Evolutionary conservation across 2,797 vertebrate species (phyloP), one percentile per base, ranked within the genome.

Genomic region (Falco berigora): DNA sequence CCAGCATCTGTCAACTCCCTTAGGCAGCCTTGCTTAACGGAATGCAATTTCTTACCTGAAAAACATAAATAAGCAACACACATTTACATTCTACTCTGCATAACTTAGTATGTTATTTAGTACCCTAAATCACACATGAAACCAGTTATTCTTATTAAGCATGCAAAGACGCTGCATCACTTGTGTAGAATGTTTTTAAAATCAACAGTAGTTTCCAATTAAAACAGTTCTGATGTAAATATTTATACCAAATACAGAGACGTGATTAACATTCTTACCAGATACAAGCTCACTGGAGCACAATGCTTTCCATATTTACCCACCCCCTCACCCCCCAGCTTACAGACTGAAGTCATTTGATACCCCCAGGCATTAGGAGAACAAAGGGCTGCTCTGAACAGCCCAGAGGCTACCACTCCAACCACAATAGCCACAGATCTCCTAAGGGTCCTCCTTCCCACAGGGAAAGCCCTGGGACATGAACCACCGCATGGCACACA

Each of bases 21-120:
- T 83, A 97, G 97, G 97, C 97, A 98, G 97, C 79, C 96, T 97
- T 94, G 96, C 96, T 98, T 97, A 98, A 97, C 87, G 25, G 92
- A 97, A 98, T 61, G 96, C 86, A 97, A 98, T 98, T 98, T 97
- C 98, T 98, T 98, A 98, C 98, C 98, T 98, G 97, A 96, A 98
- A 98, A 97, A 98, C 97, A 98, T 79, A 98, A 97, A 98, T 95
- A 97, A 94, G 95, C 53, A 97, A 97, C 84, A 96, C 36, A 86
- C 59, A 97, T 98, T 98, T 98, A 97, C 96, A 97, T 97, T 97
- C 92, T 95, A 94, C 73, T 38, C 90, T 92, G 85, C 94, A 97
- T 96, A 96, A 95, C 88, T 96, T 96, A 94, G 93, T 96, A 92
- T 92, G 95, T 97, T 96, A 95, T 91, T 96, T 96, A 96, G 94